Evolutionary conservation across 1,140 invertebrate genomes (phyloP).

Genomic region (Eriocheir sinensis): DNA sequence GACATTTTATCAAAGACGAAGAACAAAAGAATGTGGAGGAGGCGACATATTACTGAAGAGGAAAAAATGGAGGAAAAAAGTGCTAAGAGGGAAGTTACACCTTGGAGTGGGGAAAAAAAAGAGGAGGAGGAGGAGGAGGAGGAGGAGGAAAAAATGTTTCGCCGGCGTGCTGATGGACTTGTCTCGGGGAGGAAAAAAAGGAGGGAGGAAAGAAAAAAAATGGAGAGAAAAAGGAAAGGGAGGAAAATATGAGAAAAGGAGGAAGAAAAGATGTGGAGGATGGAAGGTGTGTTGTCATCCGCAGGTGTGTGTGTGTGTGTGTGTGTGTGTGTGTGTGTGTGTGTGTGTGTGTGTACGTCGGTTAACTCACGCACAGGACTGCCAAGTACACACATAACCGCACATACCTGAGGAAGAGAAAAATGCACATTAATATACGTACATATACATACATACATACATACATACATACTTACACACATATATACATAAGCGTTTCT

Average conservation of each 20-base stretch:
- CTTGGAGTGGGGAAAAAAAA: neutral
- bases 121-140: too few species aligned
- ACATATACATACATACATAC: neutral
- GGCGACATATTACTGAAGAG: neutral
- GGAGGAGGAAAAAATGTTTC: neutral
- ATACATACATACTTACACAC: too few species aligned
- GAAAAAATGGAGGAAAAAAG: too few species aligned
- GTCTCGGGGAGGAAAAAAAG: neutral
- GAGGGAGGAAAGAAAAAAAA: neutral
- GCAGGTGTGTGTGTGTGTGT: neutral
- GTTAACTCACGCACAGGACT: neutral
- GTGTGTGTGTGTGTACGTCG: constrained; percentile 37
- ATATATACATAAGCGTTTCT: too few species aligned
- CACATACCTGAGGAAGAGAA: neutral
- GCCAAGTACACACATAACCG: neutral
- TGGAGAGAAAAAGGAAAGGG: neutral
- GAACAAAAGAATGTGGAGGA: too few species aligned
- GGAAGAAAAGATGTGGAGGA: neutral
- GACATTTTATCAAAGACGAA: too few species aligned
- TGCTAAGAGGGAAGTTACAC: neutral
- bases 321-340: constrained; percentile 50
- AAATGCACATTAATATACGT: neutral
- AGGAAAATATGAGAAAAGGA: neutral
- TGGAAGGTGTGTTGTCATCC: neutral
- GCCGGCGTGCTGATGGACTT: neutral